Conservation (phyloP, 2,888 invertebrate species). For the Encarsia formosa region DNA sequence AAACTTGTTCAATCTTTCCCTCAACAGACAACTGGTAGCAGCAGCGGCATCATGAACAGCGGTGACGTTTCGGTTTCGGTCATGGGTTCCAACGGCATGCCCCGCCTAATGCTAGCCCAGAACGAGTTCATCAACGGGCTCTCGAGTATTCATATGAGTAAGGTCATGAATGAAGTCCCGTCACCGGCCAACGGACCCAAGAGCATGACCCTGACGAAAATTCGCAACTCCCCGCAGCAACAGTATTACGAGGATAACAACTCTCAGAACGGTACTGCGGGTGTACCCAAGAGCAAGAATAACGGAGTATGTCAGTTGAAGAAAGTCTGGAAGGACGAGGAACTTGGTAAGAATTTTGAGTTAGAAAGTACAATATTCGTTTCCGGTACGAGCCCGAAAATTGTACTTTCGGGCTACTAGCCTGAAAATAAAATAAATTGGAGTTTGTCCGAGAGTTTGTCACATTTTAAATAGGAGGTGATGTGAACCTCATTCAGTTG, state of each 20-base stretch:
- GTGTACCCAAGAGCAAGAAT: constrained; percentile 39
- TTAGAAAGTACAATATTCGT: no score
- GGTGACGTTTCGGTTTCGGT: constrained; percentile 24
- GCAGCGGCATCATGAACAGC: constrained; percentile 22
- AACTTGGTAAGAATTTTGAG: constrained; percentile 53
- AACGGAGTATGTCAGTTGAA: constrained; percentile 45
- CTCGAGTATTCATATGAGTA: constrained; percentile 49
- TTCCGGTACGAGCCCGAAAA: no score
- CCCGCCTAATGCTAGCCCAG: constrained; percentile 35
- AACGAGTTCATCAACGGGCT: constrained; percentile 35
- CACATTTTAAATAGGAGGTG: no score
- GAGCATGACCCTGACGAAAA: constrained; percentile 48
- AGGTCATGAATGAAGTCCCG: constrained; percentile 34
- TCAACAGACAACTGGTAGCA: constrained; percentile 23
- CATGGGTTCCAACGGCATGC: constrained; percentile 39
- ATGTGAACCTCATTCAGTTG: no score
- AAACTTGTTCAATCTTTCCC: no score
- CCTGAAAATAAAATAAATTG: no score
- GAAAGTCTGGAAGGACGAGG: constrained; percentile 52
- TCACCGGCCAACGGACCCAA: constrained; percentile 37
- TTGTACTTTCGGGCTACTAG: no score
- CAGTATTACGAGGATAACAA: no score
- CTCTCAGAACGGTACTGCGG: constrained; percentile 30
- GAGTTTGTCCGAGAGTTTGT: no score
- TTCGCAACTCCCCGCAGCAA: constrained; percentile 36